These are phyloP conservation scores for Lepus europaeus DNA, from an alignment of 2,113 vertebrate species.

Conservation along the genomic window DNA sequence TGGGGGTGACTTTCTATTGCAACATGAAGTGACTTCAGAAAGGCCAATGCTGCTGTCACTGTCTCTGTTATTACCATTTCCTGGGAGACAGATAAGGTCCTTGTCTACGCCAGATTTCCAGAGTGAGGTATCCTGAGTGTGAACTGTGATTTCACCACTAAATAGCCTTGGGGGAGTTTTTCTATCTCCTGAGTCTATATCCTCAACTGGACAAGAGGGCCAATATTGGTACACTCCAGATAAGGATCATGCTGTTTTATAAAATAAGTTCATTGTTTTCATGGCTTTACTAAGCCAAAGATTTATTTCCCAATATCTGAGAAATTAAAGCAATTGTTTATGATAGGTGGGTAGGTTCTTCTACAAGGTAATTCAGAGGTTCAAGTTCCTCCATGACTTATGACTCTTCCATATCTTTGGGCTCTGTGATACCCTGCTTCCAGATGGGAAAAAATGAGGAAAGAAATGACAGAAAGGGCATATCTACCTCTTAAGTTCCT, in stretches of 20 bases:
- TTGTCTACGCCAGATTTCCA: background rate
- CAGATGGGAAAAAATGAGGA: background rate
- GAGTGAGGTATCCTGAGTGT: background rate
- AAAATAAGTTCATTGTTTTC: background rate
- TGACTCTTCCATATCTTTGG: background rate
- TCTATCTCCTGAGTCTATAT: background rate
- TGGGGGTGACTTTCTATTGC: background rate
- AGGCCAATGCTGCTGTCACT: background rate
- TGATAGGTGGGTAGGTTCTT: background rate
- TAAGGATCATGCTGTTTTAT: background rate
- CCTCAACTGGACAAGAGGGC: background rate
- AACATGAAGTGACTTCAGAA: conserved; percentile 49
- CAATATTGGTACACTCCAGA: background rate
- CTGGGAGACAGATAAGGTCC: background rate
- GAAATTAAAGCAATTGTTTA: background rate
- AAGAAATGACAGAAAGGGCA: background rate
- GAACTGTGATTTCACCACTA: background rate
- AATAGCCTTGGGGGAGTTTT: background rate
- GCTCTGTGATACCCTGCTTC: background rate
- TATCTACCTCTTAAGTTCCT: background rate
- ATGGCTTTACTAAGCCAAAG: background rate
- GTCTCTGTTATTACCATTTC: conserved; percentile 7
- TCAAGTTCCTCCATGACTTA: background rate
- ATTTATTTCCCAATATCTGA: background rate
- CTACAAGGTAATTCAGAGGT: background rate